These are phyloP conservation scores for Megastigmus dorsalis DNA, from an alignment of 2,888 invertebrate species.

Conservation along the genomic window DNA sequence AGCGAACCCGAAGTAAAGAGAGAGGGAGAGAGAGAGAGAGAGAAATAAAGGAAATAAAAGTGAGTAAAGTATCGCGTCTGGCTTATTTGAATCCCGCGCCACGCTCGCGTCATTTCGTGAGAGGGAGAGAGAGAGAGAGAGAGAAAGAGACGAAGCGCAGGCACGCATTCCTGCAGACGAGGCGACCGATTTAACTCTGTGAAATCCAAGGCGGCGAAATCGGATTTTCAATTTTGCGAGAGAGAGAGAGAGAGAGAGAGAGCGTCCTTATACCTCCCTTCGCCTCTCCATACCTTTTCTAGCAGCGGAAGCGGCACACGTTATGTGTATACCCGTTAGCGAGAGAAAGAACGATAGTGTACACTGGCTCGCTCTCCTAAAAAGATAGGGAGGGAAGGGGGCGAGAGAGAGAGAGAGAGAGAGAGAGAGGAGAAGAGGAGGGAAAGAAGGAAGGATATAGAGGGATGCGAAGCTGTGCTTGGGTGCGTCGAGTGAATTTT, in stretches of 20 bases:
- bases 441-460: conserved; percentile 50
- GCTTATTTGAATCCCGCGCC: conserved; percentile 45
- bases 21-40: neutral
- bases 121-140: too few species aligned
- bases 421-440: conserved; percentile 49
- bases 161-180: neutral
- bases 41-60: too few species aligned
- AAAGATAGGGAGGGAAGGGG: conserved; percentile 53
- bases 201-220: conserved; percentile 62
- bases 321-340: neutral
- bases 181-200: conserved; percentile 58
- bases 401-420: conserved; percentile 18
- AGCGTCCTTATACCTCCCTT: too few species aligned
- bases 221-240: conserved; percentile 69
- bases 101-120: conserved; percentile 47
- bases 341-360: conserved; percentile 24
- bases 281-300: neutral
- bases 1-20: neutral
- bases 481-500: conserved; percentile 70
- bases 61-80: conserved; percentile 15
- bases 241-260: too few species aligned
- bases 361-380: conserved; percentile 28
- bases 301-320: neutral
- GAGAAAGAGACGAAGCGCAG: too few species aligned
- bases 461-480: too few species aligned